These are phyloP conservation scores for Coleophora flavipennella DNA, from an alignment of 2,888 invertebrate genomes.

Conservation along the genomic window DNA sequence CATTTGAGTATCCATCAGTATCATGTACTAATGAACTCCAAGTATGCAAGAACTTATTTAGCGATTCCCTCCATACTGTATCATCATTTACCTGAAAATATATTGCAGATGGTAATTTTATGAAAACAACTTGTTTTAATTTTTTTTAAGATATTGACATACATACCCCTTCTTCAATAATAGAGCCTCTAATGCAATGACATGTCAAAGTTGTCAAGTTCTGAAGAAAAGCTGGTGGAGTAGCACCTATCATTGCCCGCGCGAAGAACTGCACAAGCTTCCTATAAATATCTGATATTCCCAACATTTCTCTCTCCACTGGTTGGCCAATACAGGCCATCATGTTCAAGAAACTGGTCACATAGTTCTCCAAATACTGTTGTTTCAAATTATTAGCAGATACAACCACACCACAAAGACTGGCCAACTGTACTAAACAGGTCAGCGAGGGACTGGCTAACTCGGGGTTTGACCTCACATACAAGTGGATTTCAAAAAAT, in stretches of 20 bases:
- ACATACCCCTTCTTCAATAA: slow-evolving; percentile 61
- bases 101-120: no score
- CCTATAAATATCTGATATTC: slow-evolving; percentile 60
- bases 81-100: slow-evolving; percentile 46
- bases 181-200: slow-evolving; percentile 56
- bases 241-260: slow-evolving; percentile 48
- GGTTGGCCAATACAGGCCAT: slow-evolving; percentile 59
- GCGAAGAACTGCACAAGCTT: slow-evolving; percentile 61
- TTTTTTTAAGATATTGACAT: no score
- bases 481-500: slow-evolving; percentile 87
- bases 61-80: slow-evolving; percentile 57
- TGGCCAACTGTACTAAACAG: slow-evolving; percentile 84
- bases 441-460: slow-evolving; percentile 84
- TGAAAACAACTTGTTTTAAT: no score
- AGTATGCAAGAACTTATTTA: slow-evolving; percentile 63
- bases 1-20: slow-evolving; percentile 45
- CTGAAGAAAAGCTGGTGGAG: slow-evolving; percentile 55
- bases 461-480: slow-evolving; percentile 82
- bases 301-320: slow-evolving; percentile 54
- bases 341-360: slow-evolving; percentile 57
- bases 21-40: slow-evolving; percentile 63
- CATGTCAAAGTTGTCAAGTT: slow-evolving; percentile 56
- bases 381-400: slow-evolving; percentile 48
- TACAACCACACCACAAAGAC: slow-evolving; percentile 54
- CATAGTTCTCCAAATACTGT: slow-evolving; percentile 61